These are phyloP conservation scores for Apolygus lucorum DNA, from an alignment of 1,140 invertebrate genomes.

Conservation along the genomic window DNA sequence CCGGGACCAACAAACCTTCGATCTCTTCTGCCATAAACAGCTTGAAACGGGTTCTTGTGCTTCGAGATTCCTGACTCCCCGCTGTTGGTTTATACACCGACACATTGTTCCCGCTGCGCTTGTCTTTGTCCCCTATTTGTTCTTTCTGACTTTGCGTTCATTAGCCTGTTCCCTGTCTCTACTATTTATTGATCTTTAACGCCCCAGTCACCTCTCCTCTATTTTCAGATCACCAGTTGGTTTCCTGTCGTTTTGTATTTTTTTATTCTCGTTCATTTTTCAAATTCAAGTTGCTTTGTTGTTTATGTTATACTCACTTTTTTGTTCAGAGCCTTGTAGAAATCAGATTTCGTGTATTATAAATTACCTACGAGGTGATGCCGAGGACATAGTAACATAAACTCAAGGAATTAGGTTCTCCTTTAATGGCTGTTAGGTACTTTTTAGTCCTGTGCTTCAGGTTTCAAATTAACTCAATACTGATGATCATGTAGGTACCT, in stretches of 20 bases:
- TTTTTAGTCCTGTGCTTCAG: no score
- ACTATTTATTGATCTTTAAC: slow-evolving; percentile 6
- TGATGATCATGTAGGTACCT: no score
- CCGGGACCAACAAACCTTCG: neutral
- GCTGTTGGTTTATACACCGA: slow-evolving; percentile 5
- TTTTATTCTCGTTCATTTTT: neutral
- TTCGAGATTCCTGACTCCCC: neutral
- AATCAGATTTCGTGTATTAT: no score
- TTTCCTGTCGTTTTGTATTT: neutral
- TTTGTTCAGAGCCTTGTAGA: no score
- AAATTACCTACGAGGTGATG: no score
- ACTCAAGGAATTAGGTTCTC: no score
- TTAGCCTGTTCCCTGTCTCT: neutral
- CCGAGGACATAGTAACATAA: no score
- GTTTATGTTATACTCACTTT: no score
- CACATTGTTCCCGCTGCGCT: slow-evolving; percentile 10
- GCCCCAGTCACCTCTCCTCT: neutral
- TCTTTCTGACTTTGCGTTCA: slow-evolving; percentile 8
- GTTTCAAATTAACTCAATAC: no score
- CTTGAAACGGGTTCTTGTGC: neutral
- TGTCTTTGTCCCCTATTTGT: slow-evolving; percentile 14
- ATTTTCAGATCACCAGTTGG: neutral
- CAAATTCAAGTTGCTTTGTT: no score
- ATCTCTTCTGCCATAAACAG: neutral
- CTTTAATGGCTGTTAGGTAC: no score